A percentile compares a stretch with the other conserved stretches of the same genome.
Evolutionary conservation across 2,797 vertebrate species (phyloP).

Genomic region (Eurystomus glaucurus): DNA sequence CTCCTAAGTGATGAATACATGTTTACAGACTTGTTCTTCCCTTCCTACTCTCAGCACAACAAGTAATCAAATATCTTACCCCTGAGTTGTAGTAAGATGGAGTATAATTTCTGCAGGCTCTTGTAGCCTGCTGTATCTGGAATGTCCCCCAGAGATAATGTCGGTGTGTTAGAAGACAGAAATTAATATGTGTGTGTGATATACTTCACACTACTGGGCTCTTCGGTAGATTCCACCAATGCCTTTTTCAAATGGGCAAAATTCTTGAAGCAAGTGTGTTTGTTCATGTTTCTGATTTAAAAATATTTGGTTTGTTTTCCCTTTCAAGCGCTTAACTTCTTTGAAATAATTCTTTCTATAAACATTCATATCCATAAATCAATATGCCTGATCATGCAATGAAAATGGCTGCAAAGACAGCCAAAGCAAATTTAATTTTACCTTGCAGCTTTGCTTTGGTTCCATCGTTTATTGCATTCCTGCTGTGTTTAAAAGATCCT

Average conservation of each 20-base stretch:
- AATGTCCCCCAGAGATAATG: not conserved
- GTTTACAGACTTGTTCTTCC: not conserved
- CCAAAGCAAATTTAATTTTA: not conserved
- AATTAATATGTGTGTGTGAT: not conserved
- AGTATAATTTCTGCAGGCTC: not conserved
- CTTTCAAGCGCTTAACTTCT: not conserved
- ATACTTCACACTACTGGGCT: not conserved
- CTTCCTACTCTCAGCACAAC: not conserved
- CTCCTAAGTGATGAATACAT: not conserved
- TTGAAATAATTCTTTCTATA: not conserved
- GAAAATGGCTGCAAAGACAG: not conserved
- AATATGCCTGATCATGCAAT: not conserved
- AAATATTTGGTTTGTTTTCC: not conserved
- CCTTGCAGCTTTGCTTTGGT: not conserved
- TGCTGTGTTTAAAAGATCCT: not conserved
- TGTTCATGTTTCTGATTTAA: not conserved
- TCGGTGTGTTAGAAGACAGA: not conserved
- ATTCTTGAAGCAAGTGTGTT: not conserved
- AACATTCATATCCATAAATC: not conserved
- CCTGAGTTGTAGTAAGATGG: not conserved
- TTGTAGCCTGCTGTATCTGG: rapidly evolving
- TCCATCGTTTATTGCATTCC: not conserved
- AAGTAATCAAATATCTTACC: not conserved
- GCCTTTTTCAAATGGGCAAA: not conserved
- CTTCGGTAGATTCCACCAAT: not conserved